Percentiles rank a stretch among this genome's conserved stretches.
Conservation (phyloP, 2,113 vertebrate genomes). For the Thalassoma bifasciatum region DNA sequence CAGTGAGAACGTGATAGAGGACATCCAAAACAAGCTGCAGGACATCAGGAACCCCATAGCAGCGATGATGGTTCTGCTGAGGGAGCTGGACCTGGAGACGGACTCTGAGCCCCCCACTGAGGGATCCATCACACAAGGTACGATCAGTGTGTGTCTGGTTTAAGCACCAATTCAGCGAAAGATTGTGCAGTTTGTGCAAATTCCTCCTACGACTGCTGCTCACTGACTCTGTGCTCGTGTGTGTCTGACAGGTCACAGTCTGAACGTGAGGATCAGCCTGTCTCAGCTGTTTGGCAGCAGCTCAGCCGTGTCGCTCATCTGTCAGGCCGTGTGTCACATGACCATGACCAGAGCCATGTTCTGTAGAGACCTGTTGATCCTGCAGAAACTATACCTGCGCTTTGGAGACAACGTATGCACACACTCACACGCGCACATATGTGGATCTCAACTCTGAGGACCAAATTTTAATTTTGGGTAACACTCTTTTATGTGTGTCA, state of each 20-base stretch:
- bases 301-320: constrained; percentile 80
- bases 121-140: constrained; percentile 77
- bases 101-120: constrained; percentile 85
- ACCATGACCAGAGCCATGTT: constrained; percentile 87
- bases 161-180: too few species aligned
- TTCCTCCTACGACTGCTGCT: too few species aligned
- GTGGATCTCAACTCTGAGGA: too few species aligned
- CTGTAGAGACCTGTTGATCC: constrained; percentile 92
- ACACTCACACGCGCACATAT: background rate
- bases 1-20: constrained; percentile 88
- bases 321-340: constrained; percentile 86
- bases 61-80: constrained; percentile 87
- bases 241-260: constrained; percentile 80
- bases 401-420: constrained; percentile 85
- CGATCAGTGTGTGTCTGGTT: too few species aligned
- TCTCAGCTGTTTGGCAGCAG: constrained; percentile 90
- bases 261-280: constrained; percentile 85
- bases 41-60: constrained; percentile 88
- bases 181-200: too few species aligned
- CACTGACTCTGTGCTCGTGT: background rate
- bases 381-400: constrained; percentile 90
- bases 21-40: constrained; percentile 93
- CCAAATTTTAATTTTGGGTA: too few species aligned
- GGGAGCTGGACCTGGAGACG: constrained; percentile 94
- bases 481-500: constrained; percentile 56